Evolutionary conservation across 2,797 vertebrate genomes (phyloP).

Genomic region (Enteromius argenteus): DNA sequence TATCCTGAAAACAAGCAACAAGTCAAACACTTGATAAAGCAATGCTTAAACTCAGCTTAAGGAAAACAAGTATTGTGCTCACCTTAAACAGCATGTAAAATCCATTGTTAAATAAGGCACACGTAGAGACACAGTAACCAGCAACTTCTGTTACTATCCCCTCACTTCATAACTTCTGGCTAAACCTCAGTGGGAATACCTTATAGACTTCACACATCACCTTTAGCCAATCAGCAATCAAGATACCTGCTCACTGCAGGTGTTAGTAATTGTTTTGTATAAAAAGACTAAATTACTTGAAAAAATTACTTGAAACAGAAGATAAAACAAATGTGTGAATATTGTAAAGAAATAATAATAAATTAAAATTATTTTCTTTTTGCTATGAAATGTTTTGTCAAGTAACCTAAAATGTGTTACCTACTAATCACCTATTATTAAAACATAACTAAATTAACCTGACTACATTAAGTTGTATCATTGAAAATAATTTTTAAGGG

Average conservation of each 20-base stretch:
- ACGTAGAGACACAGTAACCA: not conserved
- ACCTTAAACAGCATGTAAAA: not conserved
- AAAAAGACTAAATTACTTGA: not conserved
- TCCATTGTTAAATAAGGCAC: not conserved
- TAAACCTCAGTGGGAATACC: not conserved
- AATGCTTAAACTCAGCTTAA: not conserved
- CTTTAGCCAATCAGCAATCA: slow-evolving; percentile 29
- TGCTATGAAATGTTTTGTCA: not conserved
- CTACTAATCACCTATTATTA: not conserved
- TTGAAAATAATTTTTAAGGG: no score
- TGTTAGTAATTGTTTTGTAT: slow-evolving; percentile 19
- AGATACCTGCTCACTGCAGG: not conserved
- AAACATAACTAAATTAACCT: not conserved
- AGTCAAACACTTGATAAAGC: not conserved
- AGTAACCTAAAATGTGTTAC: not conserved
- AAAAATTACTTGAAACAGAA: not conserved
- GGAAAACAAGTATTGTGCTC: not conserved
- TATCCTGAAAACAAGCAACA: slow-evolving; percentile 1
- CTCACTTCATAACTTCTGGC: not conserved
- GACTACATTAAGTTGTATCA: not conserved
- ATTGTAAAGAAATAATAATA: not conserved
- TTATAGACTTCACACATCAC: not conserved
- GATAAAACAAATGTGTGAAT: not conserved
- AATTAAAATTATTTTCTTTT: not conserved
- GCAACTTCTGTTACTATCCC: not conserved